A percentile compares a stretch with the other conserved stretches of the same genome.
These are phyloP conservation scores for Matsumyia berberina DNA, from an alignment of 2,888 invertebrate species.

Conservation along the genomic window DNA sequence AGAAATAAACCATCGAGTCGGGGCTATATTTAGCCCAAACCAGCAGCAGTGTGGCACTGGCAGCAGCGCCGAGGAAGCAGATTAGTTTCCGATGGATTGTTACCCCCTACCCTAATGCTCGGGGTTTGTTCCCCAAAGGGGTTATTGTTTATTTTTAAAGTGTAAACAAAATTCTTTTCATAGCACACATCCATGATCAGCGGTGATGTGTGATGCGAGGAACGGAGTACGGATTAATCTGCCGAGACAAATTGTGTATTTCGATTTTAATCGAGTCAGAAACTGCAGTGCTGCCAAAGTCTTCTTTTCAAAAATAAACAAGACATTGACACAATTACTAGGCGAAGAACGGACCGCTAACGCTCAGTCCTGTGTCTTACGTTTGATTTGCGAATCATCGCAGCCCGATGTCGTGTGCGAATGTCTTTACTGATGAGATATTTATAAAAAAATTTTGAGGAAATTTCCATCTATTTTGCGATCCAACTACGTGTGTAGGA, in stretches of 20 bases:
- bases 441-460: conserved; percentile 21
- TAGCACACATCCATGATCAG: conserved; percentile 10
- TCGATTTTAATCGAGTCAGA: conserved; percentile 1
- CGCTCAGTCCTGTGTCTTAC: neutral
- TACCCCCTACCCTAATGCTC: neutral
- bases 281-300: neutral
- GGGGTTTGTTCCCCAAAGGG: neutral
- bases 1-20: neutral
- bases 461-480: conserved; percentile 37
- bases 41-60: neutral
- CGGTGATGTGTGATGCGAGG: neutral
- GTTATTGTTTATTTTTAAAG: conserved; percentile 37
- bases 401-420: conserved; percentile 1
- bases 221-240: conserved; percentile 9
- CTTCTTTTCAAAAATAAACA: conserved; percentile 21
- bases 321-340: conserved; percentile 50
- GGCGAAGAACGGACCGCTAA: neutral
- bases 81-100: conserved; percentile 20
- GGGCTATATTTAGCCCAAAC: conserved; percentile 11
- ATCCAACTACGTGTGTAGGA: conserved; percentile 13
- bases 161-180: conserved; percentile 36
- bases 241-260: conserved; percentile 11
- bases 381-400: neutral
- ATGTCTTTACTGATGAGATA: neutral
- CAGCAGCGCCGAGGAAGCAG: neutral